Evolutionary conservation across 2,888 invertebrate species (phyloP).

Genomic region (Lottia scabra): DNA sequence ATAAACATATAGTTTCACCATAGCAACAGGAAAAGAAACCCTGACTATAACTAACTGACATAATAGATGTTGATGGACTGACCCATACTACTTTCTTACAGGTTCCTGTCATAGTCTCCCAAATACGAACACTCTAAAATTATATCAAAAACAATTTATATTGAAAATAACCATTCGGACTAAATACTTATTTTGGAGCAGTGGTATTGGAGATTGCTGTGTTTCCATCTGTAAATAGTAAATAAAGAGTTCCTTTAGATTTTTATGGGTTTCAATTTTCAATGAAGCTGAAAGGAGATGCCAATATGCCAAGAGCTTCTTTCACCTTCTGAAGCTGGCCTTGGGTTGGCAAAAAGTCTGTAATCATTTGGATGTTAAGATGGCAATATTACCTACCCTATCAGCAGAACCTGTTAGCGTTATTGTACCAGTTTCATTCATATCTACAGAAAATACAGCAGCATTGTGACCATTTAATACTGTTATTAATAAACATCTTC

Average conservation of each 20-base stretch:
- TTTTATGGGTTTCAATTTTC: no score
- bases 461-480: slow-evolving; percentile 57
- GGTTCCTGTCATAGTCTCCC: slow-evolving; percentile 50
- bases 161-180: no score
- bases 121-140: slow-evolving; percentile 59
- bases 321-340: no score
- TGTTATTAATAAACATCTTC: slow-evolving; percentile 50
- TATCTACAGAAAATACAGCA: slow-evolving; percentile 62
- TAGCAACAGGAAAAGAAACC: slow-evolving; percentile 60
- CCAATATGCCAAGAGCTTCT: no score
- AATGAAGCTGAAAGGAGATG: no score
- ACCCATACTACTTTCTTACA: slow-evolving; percentile 55
- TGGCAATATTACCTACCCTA: slow-evolving; percentile 42
- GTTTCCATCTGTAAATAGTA: no score
- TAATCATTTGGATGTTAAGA: no score
- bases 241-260: no score
- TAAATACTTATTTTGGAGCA: no score
- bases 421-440: slow-evolving; percentile 51
- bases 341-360: no score
- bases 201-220: no score
- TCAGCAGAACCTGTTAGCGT: slow-evolving; percentile 64
- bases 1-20: slow-evolving; percentile 58
- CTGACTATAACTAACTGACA: slow-evolving; percentile 61
- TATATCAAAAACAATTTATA: background rate
- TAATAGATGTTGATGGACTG: slow-evolving; percentile 56